phyloP scores from a whole-genome alignment of 2,888 invertebrate species.

The Phymatocera aterrima region DNA sequence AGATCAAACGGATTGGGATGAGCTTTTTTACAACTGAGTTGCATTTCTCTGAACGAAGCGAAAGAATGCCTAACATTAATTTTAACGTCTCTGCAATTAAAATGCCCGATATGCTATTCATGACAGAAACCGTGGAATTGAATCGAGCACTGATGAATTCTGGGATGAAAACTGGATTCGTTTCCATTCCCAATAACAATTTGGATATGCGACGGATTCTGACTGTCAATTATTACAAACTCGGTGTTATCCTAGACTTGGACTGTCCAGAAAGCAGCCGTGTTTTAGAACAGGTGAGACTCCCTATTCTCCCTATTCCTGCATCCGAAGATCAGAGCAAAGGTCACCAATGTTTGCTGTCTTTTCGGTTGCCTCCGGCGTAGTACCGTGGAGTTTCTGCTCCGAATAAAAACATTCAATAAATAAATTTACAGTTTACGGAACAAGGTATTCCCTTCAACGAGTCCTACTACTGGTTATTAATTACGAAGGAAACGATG shows the following conservation, averaged over 20 bases:
- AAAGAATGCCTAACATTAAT: background rate
- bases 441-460: constrained; percentile 59
- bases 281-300: constrained; percentile 59
- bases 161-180: constrained; percentile 43
- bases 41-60: background rate
- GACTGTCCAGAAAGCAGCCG: constrained; percentile 59
- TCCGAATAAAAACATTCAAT: background rate
- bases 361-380: background rate
- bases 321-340: background rate
- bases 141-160: constrained; percentile 48
- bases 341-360: background rate
- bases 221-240: constrained; percentile 60
- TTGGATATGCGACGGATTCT: constrained; percentile 55
- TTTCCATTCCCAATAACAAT: constrained; percentile 24
- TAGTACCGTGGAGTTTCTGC: background rate
- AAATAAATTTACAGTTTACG: constrained; percentile 54
- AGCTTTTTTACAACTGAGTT: background rate
- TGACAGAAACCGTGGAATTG: constrained; percentile 54
- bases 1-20: background rate
- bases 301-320: background rate
- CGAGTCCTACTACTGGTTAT: constrained; percentile 66
- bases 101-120: background rate
- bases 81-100: background rate
- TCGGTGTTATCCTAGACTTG: constrained; percentile 61
- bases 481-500: constrained; percentile 53